phyloP scores from a whole-genome alignment of 2,888 invertebrate genomes.

The Hoplodrina ambigua region DNA sequence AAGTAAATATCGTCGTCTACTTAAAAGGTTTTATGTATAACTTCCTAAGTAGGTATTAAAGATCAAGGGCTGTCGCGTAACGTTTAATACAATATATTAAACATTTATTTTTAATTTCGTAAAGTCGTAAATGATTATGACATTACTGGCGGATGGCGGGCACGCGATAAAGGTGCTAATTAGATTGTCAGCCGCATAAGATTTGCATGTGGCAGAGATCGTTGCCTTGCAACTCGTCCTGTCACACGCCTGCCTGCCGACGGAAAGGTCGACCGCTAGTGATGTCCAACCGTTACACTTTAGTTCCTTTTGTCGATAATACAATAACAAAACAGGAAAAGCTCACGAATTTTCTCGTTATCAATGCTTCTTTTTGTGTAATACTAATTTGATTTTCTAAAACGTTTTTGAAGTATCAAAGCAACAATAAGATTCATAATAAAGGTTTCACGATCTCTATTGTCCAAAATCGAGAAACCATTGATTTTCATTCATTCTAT shows the following conservation, averaged over 20 bases:
- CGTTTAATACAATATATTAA: neutral
- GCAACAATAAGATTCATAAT: neutral
- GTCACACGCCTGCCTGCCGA: constrained; percentile 52
- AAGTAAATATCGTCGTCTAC: neutral
- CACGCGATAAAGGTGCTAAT: constrained; percentile 69
- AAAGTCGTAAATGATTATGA: constrained; percentile 50
- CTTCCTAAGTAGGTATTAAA: neutral
- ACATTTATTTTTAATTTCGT: constrained; percentile 12
- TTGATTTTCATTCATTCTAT: neutral
- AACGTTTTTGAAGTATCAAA: neutral
- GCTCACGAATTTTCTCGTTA: constrained; percentile 18
- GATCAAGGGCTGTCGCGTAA: constrained; percentile 19
- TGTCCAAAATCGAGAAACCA: constrained; percentile 4
- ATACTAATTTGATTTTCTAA: neutral
- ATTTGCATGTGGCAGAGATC: constrained; percentile 67
- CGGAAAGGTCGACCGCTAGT: constrained; percentile 66
- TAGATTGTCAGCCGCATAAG: constrained; percentile 67
- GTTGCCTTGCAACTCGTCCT: constrained; percentile 60
- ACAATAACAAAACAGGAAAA: constrained; percentile 19
- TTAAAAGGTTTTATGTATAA: neutral
- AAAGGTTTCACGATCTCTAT: constrained; percentile 29
- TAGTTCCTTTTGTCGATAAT: constrained; percentile 45
- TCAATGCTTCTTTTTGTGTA: constrained; percentile 5
- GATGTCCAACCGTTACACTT: constrained; percentile 45
- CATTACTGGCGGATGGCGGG: constrained; percentile 43